Evolutionary conservation across 2,113 vertebrate species (phyloP).

Genomic region (Otolemur garnettii): DNA sequence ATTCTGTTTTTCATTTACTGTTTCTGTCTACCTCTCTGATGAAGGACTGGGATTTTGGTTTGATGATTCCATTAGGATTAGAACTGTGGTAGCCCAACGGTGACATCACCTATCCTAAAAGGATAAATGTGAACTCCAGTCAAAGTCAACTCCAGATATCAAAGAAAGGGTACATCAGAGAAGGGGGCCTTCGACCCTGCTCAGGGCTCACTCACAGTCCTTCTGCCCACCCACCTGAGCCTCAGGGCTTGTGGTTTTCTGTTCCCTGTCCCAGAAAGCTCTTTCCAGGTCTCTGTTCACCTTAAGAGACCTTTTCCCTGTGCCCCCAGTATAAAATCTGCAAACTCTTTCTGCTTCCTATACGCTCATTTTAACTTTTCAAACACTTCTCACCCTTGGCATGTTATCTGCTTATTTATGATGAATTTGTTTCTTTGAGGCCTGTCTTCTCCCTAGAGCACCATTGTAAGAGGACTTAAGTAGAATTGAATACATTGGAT

Average conservation of each 20-base stretch:
- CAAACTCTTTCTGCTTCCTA: neutral
- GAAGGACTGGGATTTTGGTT: constrained; percentile 4
- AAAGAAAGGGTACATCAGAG: no score
- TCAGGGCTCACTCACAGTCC: no score
- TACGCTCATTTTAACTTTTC: neutral
- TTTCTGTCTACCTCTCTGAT: constrained; percentile 5
- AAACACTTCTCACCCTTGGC: neutral
- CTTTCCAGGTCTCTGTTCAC: neutral
- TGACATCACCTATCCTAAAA: neutral
- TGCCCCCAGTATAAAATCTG: neutral
- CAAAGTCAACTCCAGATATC: neutral
- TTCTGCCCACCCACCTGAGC: neutral
- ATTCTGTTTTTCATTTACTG: constrained; percentile 42
- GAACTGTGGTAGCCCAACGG: neutral
- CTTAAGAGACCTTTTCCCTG: neutral
- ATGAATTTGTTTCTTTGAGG: neutral
- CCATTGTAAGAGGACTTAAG: neutral
- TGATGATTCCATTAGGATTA: constrained; percentile 69
- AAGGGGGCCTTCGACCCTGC: neutral
- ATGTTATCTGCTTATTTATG: neutral
- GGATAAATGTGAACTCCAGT: neutral
- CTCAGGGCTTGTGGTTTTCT: neutral
- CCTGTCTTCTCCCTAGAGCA: neutral
- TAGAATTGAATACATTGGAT: no score
- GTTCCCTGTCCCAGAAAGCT: neutral